Percentiles rank a stretch among this genome's conserved stretches.
phyloP scores from a whole-genome alignment of 2,797 vertebrate genomes.

The Gallinago nigripennis region DNA sequence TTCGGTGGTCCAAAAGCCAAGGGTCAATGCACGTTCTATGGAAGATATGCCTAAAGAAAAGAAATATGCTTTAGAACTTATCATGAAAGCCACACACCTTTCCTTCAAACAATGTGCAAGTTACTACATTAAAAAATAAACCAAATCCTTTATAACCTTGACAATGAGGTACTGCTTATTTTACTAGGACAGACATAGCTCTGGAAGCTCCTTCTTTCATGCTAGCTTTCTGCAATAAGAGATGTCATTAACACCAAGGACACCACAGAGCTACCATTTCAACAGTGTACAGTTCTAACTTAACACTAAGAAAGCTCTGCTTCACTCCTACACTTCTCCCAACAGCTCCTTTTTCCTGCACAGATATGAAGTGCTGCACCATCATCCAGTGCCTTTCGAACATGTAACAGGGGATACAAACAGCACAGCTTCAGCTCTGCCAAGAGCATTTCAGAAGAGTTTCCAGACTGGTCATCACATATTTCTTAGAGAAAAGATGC shows the following conservation, averaged over 20 bases:
- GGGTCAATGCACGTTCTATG: constrained; percentile 83
- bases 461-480: neutral
- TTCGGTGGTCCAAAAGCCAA: constrained; percentile 84
- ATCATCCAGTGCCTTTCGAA: neutral
- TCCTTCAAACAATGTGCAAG: neutral
- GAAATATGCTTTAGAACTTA: constrained; percentile 3
- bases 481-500: neutral
- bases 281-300: neutral
- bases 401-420: neutral
- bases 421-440: neutral
- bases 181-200: neutral
- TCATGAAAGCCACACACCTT: neutral
- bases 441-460: neutral
- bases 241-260: neutral
- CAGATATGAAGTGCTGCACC: accelerated
- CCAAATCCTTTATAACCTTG: neutral
- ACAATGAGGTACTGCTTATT: neutral
- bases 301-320: neutral
- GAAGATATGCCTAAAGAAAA: constrained; percentile 81
- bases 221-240: neutral
- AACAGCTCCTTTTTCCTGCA: neutral
- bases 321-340: neutral
- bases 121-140: neutral
- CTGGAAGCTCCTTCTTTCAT: neutral
- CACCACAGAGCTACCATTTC: neutral